These are phyloP conservation scores for Drosophila auraria DNA, from an alignment of 1,140 invertebrate genomes.

Conservation along the genomic window DNA sequence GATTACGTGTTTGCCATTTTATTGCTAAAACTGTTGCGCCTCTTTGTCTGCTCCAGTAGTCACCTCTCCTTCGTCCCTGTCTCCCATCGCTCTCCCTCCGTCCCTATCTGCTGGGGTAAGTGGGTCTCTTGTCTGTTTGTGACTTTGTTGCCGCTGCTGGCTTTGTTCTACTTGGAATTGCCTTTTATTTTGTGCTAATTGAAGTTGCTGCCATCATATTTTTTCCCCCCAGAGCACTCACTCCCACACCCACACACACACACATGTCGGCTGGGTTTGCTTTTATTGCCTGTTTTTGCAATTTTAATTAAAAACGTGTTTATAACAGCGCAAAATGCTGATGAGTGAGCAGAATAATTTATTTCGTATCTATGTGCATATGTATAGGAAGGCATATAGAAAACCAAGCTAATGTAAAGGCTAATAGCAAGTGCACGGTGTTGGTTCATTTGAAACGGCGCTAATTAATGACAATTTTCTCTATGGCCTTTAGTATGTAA, in stretches of 20 bases:
- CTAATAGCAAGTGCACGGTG: constrained; percentile 13
- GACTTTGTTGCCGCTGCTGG: constrained; percentile 65
- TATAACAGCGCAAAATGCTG: constrained; percentile 81
- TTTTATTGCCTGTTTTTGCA: constrained; percentile 80
- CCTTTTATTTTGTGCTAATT: constrained; percentile 83
- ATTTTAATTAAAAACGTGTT: constrained; percentile 84
- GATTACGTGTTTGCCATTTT: constrained; percentile 80
- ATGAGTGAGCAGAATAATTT: constrained; percentile 83
- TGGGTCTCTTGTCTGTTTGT: constrained; percentile 63
- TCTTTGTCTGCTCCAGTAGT: constrained; percentile 46
- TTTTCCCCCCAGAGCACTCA: constrained; percentile 33
- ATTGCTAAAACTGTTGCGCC: constrained; percentile 81
- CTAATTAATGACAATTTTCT: constrained; percentile 63
- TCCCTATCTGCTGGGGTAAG: constrained; percentile 31
- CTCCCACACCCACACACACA: constrained; percentile 9
- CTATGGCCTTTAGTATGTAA: constrained; percentile 40
- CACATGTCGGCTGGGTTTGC: constrained; percentile 39
- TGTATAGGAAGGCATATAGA: constrained; percentile 6
- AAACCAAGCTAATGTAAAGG: constrained; percentile 40
- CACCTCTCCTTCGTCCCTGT: constrained; percentile 3
- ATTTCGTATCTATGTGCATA: constrained; percentile 61
- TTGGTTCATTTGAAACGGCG: constrained; percentile 11
- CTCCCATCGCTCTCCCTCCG: not conserved
- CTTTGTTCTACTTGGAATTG: constrained; percentile 79
- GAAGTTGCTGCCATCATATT: constrained; percentile 80